Evolutionary conservation across 2,113 vertebrate genomes (phyloP).

Genomic region (Platysteira castanea): DNA sequence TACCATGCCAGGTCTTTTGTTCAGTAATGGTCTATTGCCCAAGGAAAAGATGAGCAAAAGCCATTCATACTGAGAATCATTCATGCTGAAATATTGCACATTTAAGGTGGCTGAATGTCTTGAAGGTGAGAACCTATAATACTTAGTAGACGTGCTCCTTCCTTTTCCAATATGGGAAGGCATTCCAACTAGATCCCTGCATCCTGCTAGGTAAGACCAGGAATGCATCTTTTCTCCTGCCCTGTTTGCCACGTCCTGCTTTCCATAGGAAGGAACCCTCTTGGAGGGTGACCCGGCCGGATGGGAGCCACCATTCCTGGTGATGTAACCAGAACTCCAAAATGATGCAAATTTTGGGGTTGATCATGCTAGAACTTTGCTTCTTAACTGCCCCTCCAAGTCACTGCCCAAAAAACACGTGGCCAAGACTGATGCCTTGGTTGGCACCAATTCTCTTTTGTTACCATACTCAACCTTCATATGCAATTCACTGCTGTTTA

Average conservation of each 20-base stretch:
- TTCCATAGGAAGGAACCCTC: neutral
- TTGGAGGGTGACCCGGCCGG: rapidly evolving
- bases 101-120: neutral
- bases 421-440: neutral
- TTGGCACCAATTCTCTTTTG: neutral
- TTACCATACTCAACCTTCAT: neutral
- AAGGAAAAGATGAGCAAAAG: neutral
- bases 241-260: neutral
- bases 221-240: neutral
- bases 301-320: neutral
- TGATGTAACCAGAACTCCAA: neutral
- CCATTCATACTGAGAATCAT: neutral
- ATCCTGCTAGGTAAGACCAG: neutral
- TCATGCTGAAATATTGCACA: neutral
- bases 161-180: neutral
- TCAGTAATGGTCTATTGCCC: neutral
- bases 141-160: neutral
- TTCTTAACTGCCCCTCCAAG: neutral
- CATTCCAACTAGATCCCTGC: neutral
- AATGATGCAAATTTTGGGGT: neutral
- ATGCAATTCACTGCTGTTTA: neutral
- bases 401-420: neutral
- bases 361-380: neutral
- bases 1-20: neutral
- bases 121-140: neutral